Evolutionary conservation across 2,888 invertebrate species (phyloP).

Genomic region (Lobophora halterata): DNA sequence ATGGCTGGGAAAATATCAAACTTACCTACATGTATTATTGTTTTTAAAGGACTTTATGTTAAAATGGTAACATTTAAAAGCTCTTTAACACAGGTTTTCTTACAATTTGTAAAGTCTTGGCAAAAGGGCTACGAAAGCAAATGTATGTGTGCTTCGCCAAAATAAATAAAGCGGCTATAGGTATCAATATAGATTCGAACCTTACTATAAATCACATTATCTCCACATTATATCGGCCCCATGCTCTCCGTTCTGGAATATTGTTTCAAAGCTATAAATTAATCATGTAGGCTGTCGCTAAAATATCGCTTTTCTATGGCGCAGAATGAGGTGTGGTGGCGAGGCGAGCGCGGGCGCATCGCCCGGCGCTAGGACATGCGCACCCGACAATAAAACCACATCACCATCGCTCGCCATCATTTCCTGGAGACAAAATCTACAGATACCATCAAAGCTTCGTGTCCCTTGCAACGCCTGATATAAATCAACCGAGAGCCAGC

Average conservation of each 20-base stretch:
- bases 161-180: slow-evolving; percentile 1
- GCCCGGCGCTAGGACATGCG: slow-evolving; percentile 65
- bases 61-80: no score
- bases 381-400: slow-evolving; percentile 62
- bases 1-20: slow-evolving; percentile 78
- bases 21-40: slow-evolving; percentile 67
- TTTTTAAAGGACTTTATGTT: neutral
- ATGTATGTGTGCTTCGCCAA: neutral
- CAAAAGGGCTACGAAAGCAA: no score
- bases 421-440: slow-evolving; percentile 76
- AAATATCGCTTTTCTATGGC: slow-evolving; percentile 71
- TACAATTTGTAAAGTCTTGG: no score
- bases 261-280: slow-evolving; percentile 73
- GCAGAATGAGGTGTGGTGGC: slow-evolving; percentile 34
- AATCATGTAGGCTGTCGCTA: slow-evolving; percentile 79
- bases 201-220: slow-evolving; percentile 74
- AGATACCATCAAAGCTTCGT: slow-evolving; percentile 69
- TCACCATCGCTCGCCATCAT: slow-evolving; percentile 53
- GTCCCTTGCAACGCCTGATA: slow-evolving; percentile 54
- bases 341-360: slow-evolving; percentile 46
- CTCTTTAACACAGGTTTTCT: no score
- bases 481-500: slow-evolving; percentile 63
- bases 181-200: slow-evolving; percentile 28
- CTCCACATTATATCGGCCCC: slow-evolving; percentile 70
- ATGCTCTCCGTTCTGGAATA: slow-evolving; percentile 59